Conservation (phyloP, 2,797 vertebrate species). For the Chrysocyon brachyurus region DNA sequence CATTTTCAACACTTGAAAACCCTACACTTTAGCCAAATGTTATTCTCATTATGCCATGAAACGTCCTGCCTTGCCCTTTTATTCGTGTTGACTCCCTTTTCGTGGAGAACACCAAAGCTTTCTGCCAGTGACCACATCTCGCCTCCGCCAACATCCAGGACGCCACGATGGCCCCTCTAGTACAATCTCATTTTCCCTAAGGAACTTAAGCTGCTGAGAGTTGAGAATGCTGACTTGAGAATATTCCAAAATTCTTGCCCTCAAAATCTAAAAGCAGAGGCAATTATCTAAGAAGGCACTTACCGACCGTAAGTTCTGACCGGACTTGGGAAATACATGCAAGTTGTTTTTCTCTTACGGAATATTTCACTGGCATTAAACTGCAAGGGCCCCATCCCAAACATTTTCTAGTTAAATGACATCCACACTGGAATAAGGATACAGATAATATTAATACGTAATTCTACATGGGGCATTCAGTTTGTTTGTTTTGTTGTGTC, state of each 20-base stretch:
- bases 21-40: neutral
- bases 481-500: neutral
- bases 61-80: neutral
- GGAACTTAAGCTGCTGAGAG: neutral
- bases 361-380: neutral
- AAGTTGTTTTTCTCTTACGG: conserved; percentile 25
- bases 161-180: neutral
- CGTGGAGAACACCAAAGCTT: neutral
- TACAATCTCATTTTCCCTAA: neutral
- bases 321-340: neutral
- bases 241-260: neutral
- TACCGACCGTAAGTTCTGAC: neutral
- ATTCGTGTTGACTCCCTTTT: neutral
- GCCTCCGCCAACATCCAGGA: neutral
- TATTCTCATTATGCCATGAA: neutral
- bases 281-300: neutral
- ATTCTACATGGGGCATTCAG: neutral
- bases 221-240: neutral
- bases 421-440: neutral
- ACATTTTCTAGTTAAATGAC: conserved; percentile 48
- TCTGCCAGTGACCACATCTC: neutral
- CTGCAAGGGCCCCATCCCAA: neutral
- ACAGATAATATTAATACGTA: neutral
- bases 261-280: neutral
- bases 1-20: neutral